Conservation (phyloP, 2,888 invertebrate species). For the Platycheirus rosarum region DNA sequence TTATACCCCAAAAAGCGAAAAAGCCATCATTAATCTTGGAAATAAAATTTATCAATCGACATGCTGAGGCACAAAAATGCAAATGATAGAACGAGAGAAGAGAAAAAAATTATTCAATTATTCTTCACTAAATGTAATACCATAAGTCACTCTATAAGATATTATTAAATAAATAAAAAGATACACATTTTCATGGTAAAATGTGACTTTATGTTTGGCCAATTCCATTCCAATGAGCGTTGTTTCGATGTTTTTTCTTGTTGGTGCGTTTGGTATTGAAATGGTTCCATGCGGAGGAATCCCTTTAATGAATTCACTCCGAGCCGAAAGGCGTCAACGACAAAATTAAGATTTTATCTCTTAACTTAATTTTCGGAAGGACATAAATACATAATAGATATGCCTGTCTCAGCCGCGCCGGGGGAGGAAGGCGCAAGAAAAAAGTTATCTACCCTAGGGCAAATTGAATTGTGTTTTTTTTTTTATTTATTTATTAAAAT, state of each 20-base stretch:
- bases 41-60: slow-evolving; percentile 14
- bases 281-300: slow-evolving; percentile 14
- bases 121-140: slow-evolving; percentile 57
- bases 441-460: slow-evolving; percentile 27
- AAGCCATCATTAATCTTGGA: slow-evolving; percentile 10
- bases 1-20: neutral
- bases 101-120: slow-evolving; percentile 51
- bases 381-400: slow-evolving; percentile 67
- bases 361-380: slow-evolving; percentile 65
- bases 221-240: neutral
- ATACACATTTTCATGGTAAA: neutral
- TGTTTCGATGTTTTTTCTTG: slow-evolving; percentile 1
- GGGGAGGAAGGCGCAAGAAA: slow-evolving; percentile 2
- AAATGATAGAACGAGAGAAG: neutral
- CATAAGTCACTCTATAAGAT: slow-evolving; percentile 54
- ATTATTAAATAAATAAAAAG: slow-evolving; percentile 43
- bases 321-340: slow-evolving; percentile 51
- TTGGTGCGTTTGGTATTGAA: slow-evolving; percentile 11
- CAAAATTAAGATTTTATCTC: slow-evolving; percentile 72
- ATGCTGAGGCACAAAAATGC: neutral
- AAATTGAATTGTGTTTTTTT: slow-evolving; percentile 9
- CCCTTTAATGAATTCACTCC: slow-evolving; percentile 36
- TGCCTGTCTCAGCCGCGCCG: neutral
- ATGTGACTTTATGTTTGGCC: neutral
- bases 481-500: neutral